phyloP scores from a whole-genome alignment of 2,888 invertebrate species.

The Pterobdella sp. region DNA sequence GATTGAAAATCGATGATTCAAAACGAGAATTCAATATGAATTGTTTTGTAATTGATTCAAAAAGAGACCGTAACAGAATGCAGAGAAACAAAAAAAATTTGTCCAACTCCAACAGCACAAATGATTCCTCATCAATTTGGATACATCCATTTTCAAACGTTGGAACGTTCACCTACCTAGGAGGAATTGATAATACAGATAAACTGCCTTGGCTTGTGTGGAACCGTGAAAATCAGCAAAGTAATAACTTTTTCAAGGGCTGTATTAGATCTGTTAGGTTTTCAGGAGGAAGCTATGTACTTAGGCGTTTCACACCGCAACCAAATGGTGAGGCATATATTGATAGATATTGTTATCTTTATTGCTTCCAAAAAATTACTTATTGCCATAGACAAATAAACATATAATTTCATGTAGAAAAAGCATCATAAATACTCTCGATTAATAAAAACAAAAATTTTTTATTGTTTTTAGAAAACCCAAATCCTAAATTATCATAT shows the following conservation, averaged over 20 bases:
- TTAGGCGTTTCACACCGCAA: not conserved
- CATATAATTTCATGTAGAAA: no score
- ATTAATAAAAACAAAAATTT: no score
- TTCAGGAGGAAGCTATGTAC: slow-evolving; percentile 29
- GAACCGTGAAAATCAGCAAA: slow-evolving; percentile 37
- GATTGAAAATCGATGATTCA: not conserved
- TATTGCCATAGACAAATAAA: no score
- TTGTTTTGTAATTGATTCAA: not conserved
- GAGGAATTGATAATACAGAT: slow-evolving; percentile 36
- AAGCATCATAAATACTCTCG: no score
- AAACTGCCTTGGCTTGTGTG: slow-evolving; percentile 47
- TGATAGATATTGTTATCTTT: no score
- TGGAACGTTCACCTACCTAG: slow-evolving; percentile 41
- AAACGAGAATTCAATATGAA: not conserved
- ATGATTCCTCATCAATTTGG: not conserved
- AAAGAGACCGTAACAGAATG: not conserved
- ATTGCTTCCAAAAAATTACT: no score
- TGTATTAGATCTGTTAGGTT: slow-evolving; percentile 45
- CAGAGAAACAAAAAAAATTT: no score
- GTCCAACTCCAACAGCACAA: not conserved
- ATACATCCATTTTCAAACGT: slow-evolving; percentile 33
- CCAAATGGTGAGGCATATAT: no score
- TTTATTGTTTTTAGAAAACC: not conserved
- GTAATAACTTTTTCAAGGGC: slow-evolving; percentile 42
- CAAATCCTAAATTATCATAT: not conserved